phyloP scores from a whole-genome alignment of 1,140 invertebrate genomes.

The Trichomalopsis sarcophagae region DNA sequence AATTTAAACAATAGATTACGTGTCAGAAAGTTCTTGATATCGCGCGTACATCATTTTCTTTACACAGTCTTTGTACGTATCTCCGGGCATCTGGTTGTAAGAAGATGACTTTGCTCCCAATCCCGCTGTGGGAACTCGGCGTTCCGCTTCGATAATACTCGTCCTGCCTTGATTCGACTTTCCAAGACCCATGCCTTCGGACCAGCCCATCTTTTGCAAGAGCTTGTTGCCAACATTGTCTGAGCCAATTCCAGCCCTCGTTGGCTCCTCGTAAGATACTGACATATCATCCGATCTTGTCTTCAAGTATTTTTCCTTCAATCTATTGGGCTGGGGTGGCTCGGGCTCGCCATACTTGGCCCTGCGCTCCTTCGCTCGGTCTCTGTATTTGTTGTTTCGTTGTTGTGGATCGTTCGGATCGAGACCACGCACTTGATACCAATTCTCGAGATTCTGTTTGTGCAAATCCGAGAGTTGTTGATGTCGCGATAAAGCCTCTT shows the following conservation, averaged over 20 bases:
- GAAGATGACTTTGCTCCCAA: constrained; percentile 84
- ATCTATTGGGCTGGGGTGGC: constrained; percentile 83
- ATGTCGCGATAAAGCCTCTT: constrained; percentile 93
- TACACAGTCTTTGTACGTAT: constrained; percentile 93
- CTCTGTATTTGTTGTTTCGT: constrained; percentile 84
- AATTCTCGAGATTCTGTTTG: constrained; percentile 91
- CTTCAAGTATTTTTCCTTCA: constrained; percentile 82
- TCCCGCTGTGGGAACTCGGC: constrained; percentile 82
- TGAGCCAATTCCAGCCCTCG: constrained; percentile 85
- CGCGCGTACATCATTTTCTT: constrained; percentile 92
- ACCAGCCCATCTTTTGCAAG: constrained; percentile 99
- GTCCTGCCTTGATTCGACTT: constrained; percentile 95
- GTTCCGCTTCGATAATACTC: constrained; percentile 88
- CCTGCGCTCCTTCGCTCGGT: constrained; percentile 96
- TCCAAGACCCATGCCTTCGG: constrained; percentile 95
- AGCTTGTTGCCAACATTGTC: constrained; percentile 95
- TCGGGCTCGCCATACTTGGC: constrained; percentile 94
- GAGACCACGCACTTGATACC: constrained; percentile 77
- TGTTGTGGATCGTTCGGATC: constrained; percentile 76
- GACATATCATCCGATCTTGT: constrained; percentile 75
- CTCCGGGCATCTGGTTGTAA: constrained; percentile 85
- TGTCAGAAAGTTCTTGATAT: constrained; percentile 85
- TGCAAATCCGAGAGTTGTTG: constrained; percentile 95
- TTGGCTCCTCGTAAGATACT: constrained; percentile 79
- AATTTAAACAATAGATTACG: constrained; percentile 61